Evolutionary conservation across 2,797 vertebrate species (phyloP), one percentile per base, ranked within the genome.

Genomic region (Microchirus variegatus): DNA sequence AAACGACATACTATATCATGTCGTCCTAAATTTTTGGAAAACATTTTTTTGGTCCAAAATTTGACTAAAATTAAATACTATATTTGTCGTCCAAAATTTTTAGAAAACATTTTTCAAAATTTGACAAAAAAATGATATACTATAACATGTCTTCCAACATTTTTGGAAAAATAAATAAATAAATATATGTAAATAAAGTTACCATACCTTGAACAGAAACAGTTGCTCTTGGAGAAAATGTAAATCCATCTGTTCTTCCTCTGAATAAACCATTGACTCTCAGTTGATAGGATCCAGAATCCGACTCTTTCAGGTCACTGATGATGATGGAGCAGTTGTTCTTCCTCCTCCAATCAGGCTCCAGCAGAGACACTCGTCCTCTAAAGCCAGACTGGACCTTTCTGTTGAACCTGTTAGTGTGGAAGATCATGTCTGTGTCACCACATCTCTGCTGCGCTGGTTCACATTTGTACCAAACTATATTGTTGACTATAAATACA

Each of bases 241-340:
- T 46, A 10, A n/a, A 77, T 71, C 52, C 44, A 2, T 1, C 0
- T 0, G 0, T 0, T 0, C 0, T 0, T 3, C 3, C 0, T 15
- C 0, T 0, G 0, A 0, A 0, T 0, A 10, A 0, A 12, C 64
- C 48, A 41, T 22, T 54, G 15, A 85, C 47, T 78, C 71, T 74
- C 52, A 84, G 5, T 4, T 59, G 60, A 78, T 87, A 88, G 8
- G 3, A 15, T 50, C 81, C 84, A 54, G 82, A 78, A 53, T 88
- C 84, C 0, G 73, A 76, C 31, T 9, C 4, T 0, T 4, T 53
- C 35, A 86, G 55, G 55, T 83, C 42, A 22, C 67, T 85, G 63
- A 87, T 67, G 16, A 80, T 53, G 70, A 87, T 71, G 72, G 80
- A 78, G 77, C 84, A 86, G 73, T 69, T 73, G 1, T 1, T 4